Evolutionary conservation across 2,113 vertebrate species (phyloP).

Genomic region (Myotis brandtii): DNA sequence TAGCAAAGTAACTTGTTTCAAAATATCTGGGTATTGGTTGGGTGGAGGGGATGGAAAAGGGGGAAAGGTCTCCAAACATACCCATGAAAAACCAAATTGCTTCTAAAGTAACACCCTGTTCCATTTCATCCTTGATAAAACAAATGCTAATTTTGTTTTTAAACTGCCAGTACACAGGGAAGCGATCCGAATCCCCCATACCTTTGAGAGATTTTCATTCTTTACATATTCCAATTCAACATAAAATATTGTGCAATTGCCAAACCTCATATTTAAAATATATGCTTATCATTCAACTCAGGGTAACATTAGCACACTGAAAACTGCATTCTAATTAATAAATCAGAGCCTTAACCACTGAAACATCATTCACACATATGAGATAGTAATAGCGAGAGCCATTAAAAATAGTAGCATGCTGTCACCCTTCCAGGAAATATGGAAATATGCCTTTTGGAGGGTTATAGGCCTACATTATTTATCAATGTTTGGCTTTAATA

Average conservation of each 20-base stretch:
- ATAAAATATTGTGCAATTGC: conserved; percentile 71
- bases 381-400: conserved; percentile 59
- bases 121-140: conserved; percentile 68
- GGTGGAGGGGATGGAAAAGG: not conserved
- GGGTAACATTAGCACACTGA: conserved; percentile 71
- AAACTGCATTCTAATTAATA: conserved; percentile 81
- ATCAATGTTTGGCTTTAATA: conserved; percentile 80
- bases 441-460: conserved; percentile 74
- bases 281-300: conserved; percentile 75
- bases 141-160: conserved; percentile 80
- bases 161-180: conserved; percentile 61
- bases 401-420: conserved; percentile 77
- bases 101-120: conserved; percentile 21
- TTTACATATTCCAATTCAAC: conserved; percentile 72
- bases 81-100: not conserved
- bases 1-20: conserved; percentile 8
- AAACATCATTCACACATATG: conserved; percentile 75
- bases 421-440: conserved; percentile 78
- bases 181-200: conserved; percentile 67
- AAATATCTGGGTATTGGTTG: conserved; percentile 47
- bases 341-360: conserved; percentile 75
- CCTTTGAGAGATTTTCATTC: conserved; percentile 72
- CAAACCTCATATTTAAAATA: conserved; percentile 80
- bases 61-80: not conserved
- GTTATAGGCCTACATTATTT: conserved; percentile 82